Conservation (phyloP, 2,888 invertebrate species). For the Anarsia innoxiella region DNA sequence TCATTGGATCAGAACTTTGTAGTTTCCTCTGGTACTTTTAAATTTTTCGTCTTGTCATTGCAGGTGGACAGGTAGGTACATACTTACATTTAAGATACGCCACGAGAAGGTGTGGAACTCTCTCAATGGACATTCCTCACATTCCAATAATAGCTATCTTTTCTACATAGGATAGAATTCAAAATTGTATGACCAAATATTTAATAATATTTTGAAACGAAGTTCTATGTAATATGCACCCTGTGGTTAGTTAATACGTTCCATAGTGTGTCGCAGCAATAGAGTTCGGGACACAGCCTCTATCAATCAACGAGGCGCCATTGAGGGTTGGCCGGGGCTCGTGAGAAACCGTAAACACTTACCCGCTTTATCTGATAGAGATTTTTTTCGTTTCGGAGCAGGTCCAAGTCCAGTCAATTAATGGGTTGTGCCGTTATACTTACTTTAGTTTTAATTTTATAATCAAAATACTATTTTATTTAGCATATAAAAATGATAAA, state of each 20-base stretch:
- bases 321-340: conserved; percentile 70
- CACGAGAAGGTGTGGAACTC: conserved; percentile 74
- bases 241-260: conserved; percentile 14
- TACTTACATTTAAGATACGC: too few species aligned
- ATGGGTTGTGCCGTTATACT: conserved; percentile 71
- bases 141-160: conserved; percentile 13
- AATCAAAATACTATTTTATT: too few species aligned
- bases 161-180: conserved; percentile 22
- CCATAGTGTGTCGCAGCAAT: conserved; percentile 36
- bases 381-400: conserved; percentile 65
- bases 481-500: too few species aligned
- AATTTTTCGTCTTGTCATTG: conserved; percentile 66
- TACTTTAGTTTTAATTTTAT: conserved; percentile 67
- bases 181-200: conserved; percentile 20
- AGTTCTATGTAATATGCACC: conserved; percentile 24
- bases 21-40: background rate
- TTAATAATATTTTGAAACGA: conserved; percentile 27
- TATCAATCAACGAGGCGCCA: conserved; percentile 75
- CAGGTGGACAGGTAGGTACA: conserved; percentile 70
- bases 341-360: conserved; percentile 75
- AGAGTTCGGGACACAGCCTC: conserved; percentile 60
- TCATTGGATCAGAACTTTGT: too few species aligned
- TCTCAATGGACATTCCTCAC: conserved; percentile 59
- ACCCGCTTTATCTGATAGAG: conserved; percentile 69
- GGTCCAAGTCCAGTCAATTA: conserved; percentile 72